Base-by-base conservation (phyloP, 2,797 vertebrate species). In the Silurus aristotelis region DNA sequence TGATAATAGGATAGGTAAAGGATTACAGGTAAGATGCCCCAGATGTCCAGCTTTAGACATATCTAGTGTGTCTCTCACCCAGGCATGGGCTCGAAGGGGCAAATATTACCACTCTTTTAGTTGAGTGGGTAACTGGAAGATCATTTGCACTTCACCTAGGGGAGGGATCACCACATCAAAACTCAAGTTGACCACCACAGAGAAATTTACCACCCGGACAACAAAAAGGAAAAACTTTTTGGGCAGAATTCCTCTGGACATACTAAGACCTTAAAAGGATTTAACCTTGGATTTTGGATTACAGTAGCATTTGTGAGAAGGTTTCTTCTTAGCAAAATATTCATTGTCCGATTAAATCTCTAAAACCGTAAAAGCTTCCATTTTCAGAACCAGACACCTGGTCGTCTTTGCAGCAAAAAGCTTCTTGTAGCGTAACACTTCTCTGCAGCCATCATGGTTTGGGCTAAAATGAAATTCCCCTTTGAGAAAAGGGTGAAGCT, bases 391-490 rank as follows among this genome's bases (percentile, higher is more conserved):
- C 31, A 27, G 92, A 92, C 38, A 38, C 38, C 38, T 38, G 90
- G 90, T 89, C 92, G 92, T 92, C 90, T 91, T 89, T 92, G 90
- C 88, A 55, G 38, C 38, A 38, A 38, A 38, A 38, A 38, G 38
- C 38, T 63, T 90, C 92, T 63, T 92, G 83, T 87, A 25, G 72
- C 82, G 75, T 52, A 87, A 13, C n/a, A 48, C 48, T 73, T 61
- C 31, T 90, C 86, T 63, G 38, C 38, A 78, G 91, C 91, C 90
- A 91, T 81, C 92, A 96, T 96, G 96, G 95, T 94, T 88, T 92
- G 96, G 80, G 93, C 95, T 91, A 96, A 95, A 93, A 95, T 96
- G 92, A 96, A 95, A 91, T 96, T 96, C 87, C 94, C 95, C 55
- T 95, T 95, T 84, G 85, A 95, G 86, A 96, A 95, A 90, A 94